phyloP scores from a whole-genome alignment of 2,797 vertebrate genomes.

The Girardinus metallicus region DNA sequence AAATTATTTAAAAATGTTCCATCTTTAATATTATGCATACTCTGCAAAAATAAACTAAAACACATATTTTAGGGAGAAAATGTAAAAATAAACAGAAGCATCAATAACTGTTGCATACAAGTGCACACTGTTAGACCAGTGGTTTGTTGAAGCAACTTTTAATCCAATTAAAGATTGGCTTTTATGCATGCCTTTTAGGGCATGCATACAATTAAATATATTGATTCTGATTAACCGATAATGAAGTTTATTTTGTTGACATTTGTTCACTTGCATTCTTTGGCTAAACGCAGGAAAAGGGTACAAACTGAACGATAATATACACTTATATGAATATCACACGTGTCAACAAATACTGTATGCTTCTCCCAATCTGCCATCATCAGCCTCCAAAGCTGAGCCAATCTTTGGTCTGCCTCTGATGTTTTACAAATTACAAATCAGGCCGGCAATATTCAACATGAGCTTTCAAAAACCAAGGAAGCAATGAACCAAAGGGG shows the following conservation, averaged over 20 bases:
- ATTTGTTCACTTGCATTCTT: not conserved
- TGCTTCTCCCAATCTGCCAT: not conserved
- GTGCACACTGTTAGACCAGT: not conserved
- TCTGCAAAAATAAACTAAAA: not conserved
- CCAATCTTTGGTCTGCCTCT: not conserved
- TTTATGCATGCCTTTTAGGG: too few relatives aligned
- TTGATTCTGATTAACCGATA: not conserved
- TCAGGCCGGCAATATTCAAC: not conserved
- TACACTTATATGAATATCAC: not conserved
- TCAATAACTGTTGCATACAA: not conserved
- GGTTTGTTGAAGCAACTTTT: not conserved
- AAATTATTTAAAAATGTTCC: not conserved
- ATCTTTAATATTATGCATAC: not conserved
- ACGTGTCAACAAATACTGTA: not conserved
- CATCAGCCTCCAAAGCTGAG: not conserved
- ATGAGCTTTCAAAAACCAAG: not conserved
- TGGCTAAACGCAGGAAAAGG: not conserved
- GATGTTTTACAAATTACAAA: not conserved
- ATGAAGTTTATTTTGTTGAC: not conserved
- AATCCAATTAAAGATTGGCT: not conserved
- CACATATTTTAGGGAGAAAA: not conserved
- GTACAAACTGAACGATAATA: not conserved
- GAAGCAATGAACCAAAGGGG: not conserved
- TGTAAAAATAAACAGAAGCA: not conserved
- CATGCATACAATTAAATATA: not conserved